Evolutionary conservation across 2,797 vertebrate genomes (phyloP), one percentile per base, ranked within the genome.

Genomic region (Oryzias dopingdopingensis): DNA sequence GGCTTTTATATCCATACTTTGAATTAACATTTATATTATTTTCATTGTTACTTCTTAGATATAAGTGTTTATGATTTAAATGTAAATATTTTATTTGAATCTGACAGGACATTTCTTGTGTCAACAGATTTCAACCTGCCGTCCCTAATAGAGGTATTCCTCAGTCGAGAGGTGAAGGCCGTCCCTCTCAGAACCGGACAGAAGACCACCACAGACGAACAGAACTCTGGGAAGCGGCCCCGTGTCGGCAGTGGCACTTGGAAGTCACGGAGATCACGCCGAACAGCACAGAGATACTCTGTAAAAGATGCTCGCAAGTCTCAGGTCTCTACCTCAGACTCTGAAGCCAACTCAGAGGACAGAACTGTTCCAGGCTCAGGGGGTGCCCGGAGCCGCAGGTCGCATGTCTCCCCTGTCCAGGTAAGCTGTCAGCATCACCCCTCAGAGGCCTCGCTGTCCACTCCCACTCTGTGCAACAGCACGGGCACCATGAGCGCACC

Each of bases 281-380:
- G 93, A 80, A 92, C 87, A 23, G 90, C 92, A 3, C 95, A 95
- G 72, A 89, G 92, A 50, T 95, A 96, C 69, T 94, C 95, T 0
- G 78, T 95, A 62, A 93, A 94, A 77, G 95, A 98, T 74, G 95
- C 94, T 1, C 92, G 93, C 52, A 94, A 92, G 81, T 93, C 94
- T 7, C 94, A 95, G 76, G 88, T 96, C 3, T 97, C 96, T 72
- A 96, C 96, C 7, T 98, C 97, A 0, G 97, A 98, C 82, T 98
- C 96, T 0, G 97, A 98, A 65, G 93, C 90, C 54, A 94, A 94
- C 78, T 90, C 93, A 0, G 95, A 98, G 67, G 94, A 96, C 53
- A 94, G 93, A 80, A 65, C 79, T 12, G 43, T 65, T 20, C 56
- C 59, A 1, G 63, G 85, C 43, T 43, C 79, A 12, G 61, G 83